Percentiles rank a stretch among this genome's conserved stretches.
phyloP scores from a whole-genome alignment of 2,888 invertebrate genomes.

The Hemicrepidius hirtus region DNA sequence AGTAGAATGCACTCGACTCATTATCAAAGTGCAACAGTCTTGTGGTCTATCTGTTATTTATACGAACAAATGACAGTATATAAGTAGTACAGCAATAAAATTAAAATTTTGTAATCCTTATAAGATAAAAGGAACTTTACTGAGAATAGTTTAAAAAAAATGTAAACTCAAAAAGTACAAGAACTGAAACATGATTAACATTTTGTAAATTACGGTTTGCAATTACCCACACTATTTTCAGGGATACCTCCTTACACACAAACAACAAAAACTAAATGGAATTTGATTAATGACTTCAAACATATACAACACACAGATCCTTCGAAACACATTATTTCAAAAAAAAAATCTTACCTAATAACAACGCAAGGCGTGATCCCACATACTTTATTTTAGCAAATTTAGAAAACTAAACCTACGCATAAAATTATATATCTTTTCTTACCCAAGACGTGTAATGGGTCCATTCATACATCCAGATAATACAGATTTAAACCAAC shows the following conservation, averaged over 20 bases:
- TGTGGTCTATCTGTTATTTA: neutral
- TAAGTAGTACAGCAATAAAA: too few species aligned
- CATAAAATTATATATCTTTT: conserved; percentile 7
- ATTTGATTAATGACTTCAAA: conserved; percentile 4
- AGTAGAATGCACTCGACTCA: conserved; percentile 1
- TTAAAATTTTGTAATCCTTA: neutral
- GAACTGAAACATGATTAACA: too few species aligned
- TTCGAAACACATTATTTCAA: neutral
- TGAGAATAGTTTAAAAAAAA: too few species aligned
- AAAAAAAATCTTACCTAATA: conserved; percentile 2
- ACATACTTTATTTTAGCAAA: neutral
- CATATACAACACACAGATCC: neutral
- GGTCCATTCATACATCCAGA: conserved; percentile 45
- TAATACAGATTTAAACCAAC: conserved; percentile 44
- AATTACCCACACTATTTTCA: neutral
- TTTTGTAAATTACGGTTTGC: neutral
- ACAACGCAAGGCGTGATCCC: neutral
- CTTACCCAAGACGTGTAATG: conserved; percentile 37
- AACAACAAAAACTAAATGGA: neutral
- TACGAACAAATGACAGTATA: neutral
- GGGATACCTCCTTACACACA: neutral
- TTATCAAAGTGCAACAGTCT: conserved; percentile 14
- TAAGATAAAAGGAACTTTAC: too few species aligned
- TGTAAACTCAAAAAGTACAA: conserved; percentile 6
- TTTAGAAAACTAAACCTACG: neutral